These are phyloP conservation scores for Lepidotrigona ventralis DNA, from an alignment of 1,140 invertebrate species.

Conservation along the genomic window DNA sequence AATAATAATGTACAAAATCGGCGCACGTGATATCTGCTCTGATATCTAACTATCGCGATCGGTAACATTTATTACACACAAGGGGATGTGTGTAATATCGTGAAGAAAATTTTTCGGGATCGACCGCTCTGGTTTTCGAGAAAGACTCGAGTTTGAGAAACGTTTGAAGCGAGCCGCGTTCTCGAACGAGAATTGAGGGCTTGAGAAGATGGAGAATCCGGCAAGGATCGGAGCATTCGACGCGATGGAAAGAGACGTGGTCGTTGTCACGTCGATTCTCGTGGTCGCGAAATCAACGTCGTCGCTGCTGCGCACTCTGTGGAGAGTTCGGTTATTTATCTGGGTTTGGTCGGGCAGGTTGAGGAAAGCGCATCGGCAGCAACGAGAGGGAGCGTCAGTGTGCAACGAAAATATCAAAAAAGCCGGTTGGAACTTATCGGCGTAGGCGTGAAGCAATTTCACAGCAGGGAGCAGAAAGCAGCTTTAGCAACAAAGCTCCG, in stretches of 20 bases:
- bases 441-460: constrained; percentile 70
- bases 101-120: not conserved
- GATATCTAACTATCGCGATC: too few species aligned
- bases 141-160: not conserved
- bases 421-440: constrained; percentile 47
- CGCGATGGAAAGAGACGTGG: too few species aligned
- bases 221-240: too few species aligned
- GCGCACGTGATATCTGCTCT: too few species aligned
- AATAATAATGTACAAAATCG: too few species aligned
- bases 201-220: too few species aligned
- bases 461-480: constrained; percentile 68
- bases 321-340: constrained; percentile 5
- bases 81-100: too few species aligned
- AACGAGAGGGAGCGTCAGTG: not conserved
- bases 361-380: not conserved
- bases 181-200: not conserved
- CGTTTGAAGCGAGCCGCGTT: not conserved
- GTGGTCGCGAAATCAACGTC: not conserved
- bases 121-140: not conserved
- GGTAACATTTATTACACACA: too few species aligned
- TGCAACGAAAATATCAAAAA: constrained; percentile 64
- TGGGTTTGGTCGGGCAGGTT: not conserved
- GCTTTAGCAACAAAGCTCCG: constrained; percentile 50
- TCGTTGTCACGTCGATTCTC: too few species aligned
- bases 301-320: too few species aligned